Evolutionary conservation across 2,797 vertebrate species (phyloP).

Genomic region (Delichon dasypus): DNA sequence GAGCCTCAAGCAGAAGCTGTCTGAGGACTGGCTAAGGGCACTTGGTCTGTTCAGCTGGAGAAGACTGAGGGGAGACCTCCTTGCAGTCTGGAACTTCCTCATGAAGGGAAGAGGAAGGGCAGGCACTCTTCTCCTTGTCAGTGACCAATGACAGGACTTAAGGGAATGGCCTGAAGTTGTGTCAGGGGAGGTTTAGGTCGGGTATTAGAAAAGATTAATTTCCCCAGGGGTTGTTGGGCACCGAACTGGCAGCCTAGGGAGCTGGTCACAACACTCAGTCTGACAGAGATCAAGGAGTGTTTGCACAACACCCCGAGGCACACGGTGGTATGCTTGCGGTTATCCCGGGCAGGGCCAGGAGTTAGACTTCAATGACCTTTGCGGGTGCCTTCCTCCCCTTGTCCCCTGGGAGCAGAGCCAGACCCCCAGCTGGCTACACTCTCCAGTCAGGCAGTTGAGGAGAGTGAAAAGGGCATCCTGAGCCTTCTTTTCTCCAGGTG

Average conservation of each 20-base stretch:
- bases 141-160: background rate
- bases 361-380: background rate
- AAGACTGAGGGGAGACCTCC: background rate
- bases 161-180: background rate
- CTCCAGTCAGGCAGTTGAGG: fast-evolving
- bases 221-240: background rate
- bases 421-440: background rate
- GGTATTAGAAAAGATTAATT: background rate
- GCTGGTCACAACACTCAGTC: background rate
- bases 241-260: background rate
- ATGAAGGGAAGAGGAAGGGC: background rate
- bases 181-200: background rate
- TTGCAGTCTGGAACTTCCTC: background rate
- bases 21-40: background rate
- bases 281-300: background rate
- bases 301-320: background rate
- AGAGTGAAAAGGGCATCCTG: background rate
- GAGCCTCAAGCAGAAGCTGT: background rate
- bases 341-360: background rate
- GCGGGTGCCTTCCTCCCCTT: background rate
- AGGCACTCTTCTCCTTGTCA: background rate
- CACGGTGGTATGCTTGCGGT: background rate
- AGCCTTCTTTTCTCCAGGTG: background rate
- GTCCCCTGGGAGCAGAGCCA: background rate
- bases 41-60: background rate